Evolutionary conservation across 2,113 vertebrate genomes (phyloP).

Genomic region (pig (Sus scrofa)): DNA sequence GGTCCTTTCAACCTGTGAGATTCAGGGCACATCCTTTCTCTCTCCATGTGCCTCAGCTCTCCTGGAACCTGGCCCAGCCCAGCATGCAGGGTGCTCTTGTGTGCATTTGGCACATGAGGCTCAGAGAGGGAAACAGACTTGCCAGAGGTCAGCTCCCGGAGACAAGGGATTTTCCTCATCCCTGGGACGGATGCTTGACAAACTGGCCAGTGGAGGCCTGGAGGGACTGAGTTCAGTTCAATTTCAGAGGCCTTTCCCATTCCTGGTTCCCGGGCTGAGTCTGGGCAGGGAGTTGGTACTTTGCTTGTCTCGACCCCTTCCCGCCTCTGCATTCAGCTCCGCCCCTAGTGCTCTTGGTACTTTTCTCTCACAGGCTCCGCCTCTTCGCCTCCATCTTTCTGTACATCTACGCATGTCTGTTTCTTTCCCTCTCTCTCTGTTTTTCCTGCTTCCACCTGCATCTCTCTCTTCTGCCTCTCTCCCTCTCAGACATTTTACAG

Average conservation of each 20-base stretch:
- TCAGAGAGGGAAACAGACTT: background rate
- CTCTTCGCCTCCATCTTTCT: background rate
- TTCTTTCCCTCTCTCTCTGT: background rate
- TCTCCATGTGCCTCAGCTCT: background rate
- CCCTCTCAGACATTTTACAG: background rate
- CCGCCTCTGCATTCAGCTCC: background rate
- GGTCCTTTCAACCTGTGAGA: background rate
- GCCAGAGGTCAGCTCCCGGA: background rate
- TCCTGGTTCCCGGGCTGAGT: background rate
- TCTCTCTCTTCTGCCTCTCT: background rate
- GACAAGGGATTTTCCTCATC: background rate
- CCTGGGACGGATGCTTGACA: background rate
- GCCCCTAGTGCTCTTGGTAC: background rate
- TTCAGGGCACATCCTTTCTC: background rate
- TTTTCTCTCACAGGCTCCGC: background rate
- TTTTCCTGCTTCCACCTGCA: background rate
- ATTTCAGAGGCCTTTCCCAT: constrained; percentile 35
- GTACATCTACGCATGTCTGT: background rate
- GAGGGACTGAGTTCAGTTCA: background rate
- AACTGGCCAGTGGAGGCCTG: background rate
- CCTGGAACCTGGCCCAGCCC: background rate
- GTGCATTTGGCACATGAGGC: background rate
- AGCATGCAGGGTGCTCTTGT: background rate
- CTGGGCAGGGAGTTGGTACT: background rate
- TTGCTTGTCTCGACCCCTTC: background rate